phyloP scores from a whole-genome alignment of 1,140 invertebrate species.

The Trypoxylus dichotomus region DNA sequence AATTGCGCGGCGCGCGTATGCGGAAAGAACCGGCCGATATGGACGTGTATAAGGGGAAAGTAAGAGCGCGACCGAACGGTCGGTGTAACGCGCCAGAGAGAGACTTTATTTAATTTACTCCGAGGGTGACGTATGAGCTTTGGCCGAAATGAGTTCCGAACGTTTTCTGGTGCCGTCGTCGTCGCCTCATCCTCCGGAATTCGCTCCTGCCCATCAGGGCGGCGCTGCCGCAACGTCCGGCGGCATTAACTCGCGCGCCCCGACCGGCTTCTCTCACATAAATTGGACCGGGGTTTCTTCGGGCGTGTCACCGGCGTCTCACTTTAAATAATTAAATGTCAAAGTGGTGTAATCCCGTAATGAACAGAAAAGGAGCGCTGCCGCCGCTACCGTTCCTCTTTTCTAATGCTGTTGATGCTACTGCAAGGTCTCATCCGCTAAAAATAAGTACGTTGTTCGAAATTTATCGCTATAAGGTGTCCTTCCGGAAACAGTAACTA shows the following conservation, averaged over 20 bases:
- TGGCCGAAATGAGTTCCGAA: conserved; percentile 41
- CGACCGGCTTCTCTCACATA: conserved; percentile 41
- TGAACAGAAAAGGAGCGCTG: conserved; percentile 38
- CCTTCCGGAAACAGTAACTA: no score
- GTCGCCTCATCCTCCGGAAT: background rate
- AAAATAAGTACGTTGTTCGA: no score
- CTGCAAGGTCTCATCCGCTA: no score
- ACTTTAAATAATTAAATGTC: conserved; percentile 51
- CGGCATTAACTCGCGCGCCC: conserved; percentile 35
- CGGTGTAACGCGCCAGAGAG: background rate
- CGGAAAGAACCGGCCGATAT: background rate
- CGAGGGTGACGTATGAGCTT: conserved; percentile 41
- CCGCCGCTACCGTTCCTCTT: background rate
- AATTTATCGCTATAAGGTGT: no score
- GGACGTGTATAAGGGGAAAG: background rate
- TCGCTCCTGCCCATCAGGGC: background rate
- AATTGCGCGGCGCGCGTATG: background rate
- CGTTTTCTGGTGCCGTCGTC: conserved; percentile 17
- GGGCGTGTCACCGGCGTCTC: conserved; percentile 40
- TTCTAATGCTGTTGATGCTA: no score
- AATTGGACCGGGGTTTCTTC: conserved; percentile 45
- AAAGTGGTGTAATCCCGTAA: conserved; percentile 48
- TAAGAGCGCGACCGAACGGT: background rate
- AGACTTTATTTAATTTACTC: conserved; percentile 44
- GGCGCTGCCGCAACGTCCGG: conserved; percentile 23